These are phyloP conservation scores for Lamprologus lemairii DNA, from an alignment of 2,113 vertebrate species.

Conservation along the genomic window DNA sequence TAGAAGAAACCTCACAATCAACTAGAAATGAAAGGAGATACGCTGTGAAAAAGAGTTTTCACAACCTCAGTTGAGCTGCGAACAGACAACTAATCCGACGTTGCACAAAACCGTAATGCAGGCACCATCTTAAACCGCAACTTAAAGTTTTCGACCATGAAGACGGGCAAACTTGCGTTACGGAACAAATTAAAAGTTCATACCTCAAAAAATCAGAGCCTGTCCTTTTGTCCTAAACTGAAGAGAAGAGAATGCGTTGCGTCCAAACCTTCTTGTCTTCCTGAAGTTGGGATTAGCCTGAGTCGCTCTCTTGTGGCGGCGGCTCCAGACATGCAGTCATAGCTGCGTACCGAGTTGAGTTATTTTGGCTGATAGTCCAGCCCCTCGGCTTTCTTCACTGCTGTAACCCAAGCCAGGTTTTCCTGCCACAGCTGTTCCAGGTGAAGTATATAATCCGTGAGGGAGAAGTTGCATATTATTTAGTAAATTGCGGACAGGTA, in stretches of 20 bases:
- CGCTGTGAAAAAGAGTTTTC: neutral
- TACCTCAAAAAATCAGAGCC: neutral
- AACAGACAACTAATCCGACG: neutral
- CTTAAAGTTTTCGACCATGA: neutral
- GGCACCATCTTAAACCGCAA: neutral
- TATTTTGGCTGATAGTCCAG: conserved; percentile 38
- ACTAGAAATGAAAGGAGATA: neutral
- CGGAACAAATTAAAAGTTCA: neutral
- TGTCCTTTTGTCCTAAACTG: neutral
- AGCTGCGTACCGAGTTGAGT: neutral
- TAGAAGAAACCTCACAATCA: neutral
- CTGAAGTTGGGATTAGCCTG: neutral
- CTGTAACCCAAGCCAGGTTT: conserved; percentile 69
- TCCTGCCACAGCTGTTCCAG: conserved; percentile 43
- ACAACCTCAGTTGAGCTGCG: neutral
- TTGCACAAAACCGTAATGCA: neutral
- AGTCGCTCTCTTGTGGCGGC: neutral
- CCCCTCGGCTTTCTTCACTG: conserved; percentile 34
- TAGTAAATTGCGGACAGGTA: neutral
- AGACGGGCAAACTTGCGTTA: neutral
- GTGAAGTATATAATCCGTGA: neutral
- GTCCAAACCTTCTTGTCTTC: neutral
- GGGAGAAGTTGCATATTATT: neutral
- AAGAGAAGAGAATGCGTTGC: neutral
- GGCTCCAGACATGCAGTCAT: conserved; percentile 45